Evolutionary conservation across 2,888 invertebrate species (phyloP), one percentile per base, ranked within the genome.

Genomic region (Agrilus mali): DNA sequence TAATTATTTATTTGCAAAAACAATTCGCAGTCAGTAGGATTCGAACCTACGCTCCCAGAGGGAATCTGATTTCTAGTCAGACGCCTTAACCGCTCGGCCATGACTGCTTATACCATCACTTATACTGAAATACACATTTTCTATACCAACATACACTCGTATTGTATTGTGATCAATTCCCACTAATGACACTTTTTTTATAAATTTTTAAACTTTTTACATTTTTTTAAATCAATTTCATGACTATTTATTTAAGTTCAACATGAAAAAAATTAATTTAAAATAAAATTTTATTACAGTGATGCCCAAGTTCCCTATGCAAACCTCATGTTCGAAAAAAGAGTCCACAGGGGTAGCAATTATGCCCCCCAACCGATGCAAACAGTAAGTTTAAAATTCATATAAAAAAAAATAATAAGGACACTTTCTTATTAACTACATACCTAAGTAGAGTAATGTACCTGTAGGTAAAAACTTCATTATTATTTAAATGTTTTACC

Each of bases 21-120:
- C 0, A 59, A 8, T n/a, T 57, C 83, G 82, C 82, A 82, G 82
- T 78, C 81, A 80, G 82, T 81, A 83, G 82, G 82, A 83, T 80
- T 83, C 82, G 83, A 84, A 84, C 83, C 83, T 83, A 82, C 82
- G 83, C 83, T 82, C 82, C 82, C 82, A 83, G 81, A 83, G 82
- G 82, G 82, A 83, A 83, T 82, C 82, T 82, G 82, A 82, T 82
- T 83, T 83, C 82, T 79, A 83, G 82, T 83, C 82, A 82, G 81
- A 82, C 82, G 82, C 82, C 82, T 82, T 82, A 82, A 82, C 82
- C 82, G 80, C 82, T 82, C 82, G 82, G 82, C 82, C 82, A 82
- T 80, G 80, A 78, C 82, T 81, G 81, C 81, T 67, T 8, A 20
- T 5, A 20, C 20, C 2, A 2, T 4, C 3, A 17, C 2, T 4